Percentiles rank a stretch among this genome's conserved stretches.
phyloP scores from a whole-genome alignment of 2,888 invertebrate species.

The Nemotelus pantherinus region DNA sequence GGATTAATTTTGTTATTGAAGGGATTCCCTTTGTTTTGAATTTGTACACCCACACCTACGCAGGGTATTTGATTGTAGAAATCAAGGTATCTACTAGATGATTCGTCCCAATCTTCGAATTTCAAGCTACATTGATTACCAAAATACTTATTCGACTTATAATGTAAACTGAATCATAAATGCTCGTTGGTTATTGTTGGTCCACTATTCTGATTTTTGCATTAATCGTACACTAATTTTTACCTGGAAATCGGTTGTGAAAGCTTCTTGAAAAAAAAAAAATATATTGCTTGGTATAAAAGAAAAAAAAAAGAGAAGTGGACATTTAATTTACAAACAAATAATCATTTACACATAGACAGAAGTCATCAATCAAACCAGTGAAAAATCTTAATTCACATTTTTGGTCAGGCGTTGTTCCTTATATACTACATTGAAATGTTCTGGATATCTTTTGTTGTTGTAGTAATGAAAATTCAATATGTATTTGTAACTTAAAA shows the following conservation, averaged over 20 bases:
- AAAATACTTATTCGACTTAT: no score
- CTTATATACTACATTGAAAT: no score
- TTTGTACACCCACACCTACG: neutral
- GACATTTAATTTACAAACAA: neutral
- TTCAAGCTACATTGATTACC: neutral
- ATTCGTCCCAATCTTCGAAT: no score
- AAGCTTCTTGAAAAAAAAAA: neutral
- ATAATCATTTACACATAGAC: no score
- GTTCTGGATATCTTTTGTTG: neutral
- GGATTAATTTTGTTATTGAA: neutral
- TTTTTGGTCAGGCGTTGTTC: neutral
- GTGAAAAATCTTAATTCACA: neutral
- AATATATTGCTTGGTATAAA: neutral
- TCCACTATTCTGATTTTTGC: neutral
- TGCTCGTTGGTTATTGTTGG: no score
- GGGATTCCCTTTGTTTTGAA: neutral
- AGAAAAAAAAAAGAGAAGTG: neutral
- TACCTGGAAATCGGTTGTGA: neutral
- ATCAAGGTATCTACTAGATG: neutral
- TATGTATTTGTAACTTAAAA: neutral
- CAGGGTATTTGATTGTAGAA: neutral
- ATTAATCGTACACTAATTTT: neutral
- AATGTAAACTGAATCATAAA: neutral
- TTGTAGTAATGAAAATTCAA: neutral
- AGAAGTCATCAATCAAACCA: no score